Base-by-base conservation (phyloP, 2,113 vertebrate genomes). In the Glareola pratincola region DNA sequence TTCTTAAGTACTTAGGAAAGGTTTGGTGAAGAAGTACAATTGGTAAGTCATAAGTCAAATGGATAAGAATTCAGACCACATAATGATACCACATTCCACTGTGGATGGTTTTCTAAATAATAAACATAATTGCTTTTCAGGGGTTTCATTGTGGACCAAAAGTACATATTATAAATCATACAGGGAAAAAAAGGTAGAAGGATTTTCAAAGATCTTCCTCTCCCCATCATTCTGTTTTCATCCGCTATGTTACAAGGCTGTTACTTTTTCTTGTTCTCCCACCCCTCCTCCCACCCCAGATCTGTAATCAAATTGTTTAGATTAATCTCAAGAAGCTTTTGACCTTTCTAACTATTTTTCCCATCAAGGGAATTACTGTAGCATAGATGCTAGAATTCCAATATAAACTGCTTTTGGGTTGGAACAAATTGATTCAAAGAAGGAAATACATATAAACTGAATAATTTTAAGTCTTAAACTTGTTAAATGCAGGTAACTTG, bases 271-370 rank as follows among this genome's bases (percentile, higher is more conserved):
- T 48, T 48, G 74, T 69, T 48, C 54, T 57, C 20, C 17, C 53
- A 17, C 50, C 18, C 5, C 2, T 4, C 12, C 23, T 23, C 32
- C 14, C 4, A 2, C 22, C n/a, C 47, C 27, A 34, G 79, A 64
- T 76, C 4, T 66, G 6, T 68, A 77, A 89, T 92, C 59, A 81
- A 53, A 88, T 85, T 79, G 4, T 73, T 89, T 87, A 82, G 43
- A 74, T 84, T 89, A 89, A 93, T 37, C 21, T 76, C 41, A 63
- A 86, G n/a, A 88, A 80, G 47, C 67, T 79, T 94, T 85, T 96
- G 51, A 60, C 85, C 53, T 94, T 73, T 89, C 37, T 82, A 78
- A 48, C 67, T 34, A 37, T 81, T 83, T 83, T 60, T 72, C 17
- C 39, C 39, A 20, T 48, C 48, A 92, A 23, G 34, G 20, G 15